A percentile compares a stretch with the other conserved stretches of the same genome.
Evolutionary conservation across 2,113 vertebrate species (phyloP).

Genomic region (Notarius lentiginosus): DNA sequence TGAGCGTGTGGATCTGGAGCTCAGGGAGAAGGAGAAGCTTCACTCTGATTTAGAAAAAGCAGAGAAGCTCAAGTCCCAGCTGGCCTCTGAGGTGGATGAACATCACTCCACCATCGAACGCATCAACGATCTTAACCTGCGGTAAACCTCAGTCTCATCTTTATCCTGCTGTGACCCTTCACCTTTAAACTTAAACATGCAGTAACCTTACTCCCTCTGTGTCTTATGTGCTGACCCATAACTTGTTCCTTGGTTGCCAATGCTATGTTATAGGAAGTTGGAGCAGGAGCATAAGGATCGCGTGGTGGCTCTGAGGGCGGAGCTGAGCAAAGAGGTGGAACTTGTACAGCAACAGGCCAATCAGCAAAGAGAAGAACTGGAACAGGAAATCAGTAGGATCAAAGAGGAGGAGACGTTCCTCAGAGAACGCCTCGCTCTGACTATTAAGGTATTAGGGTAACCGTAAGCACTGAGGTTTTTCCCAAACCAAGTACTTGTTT

Average conservation of each 20-base stretch:
- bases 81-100: constrained; percentile 91
- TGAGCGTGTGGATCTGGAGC: constrained; percentile 82
- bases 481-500: neutral
- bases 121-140: constrained; percentile 85
- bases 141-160: constrained; percentile 65
- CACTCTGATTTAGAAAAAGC: constrained; percentile 86
- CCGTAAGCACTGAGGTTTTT: neutral
- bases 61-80: constrained; percentile 85
- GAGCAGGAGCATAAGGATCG: constrained; percentile 89
- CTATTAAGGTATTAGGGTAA: constrained; percentile 79
- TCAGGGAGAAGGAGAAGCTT: constrained; percentile 89
- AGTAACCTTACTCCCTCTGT: neutral
- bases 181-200: neutral
- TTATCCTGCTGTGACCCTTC: neutral
- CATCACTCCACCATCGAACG: constrained; percentile 88
- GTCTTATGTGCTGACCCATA: neutral
- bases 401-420: constrained; percentile 83
- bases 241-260: neutral
- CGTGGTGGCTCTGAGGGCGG: constrained; percentile 69
- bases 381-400: constrained; percentile 83
- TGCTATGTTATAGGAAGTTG: constrained; percentile 77
- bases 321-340: constrained; percentile 83
- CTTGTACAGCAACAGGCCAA: constrained; percentile 84
- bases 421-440: constrained; percentile 82
- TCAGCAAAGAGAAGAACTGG: constrained; percentile 81